These are phyloP conservation scores for Drosophila atroscutellata DNA, from an alignment of 2,888 invertebrate species.

Conservation along the genomic window DNA sequence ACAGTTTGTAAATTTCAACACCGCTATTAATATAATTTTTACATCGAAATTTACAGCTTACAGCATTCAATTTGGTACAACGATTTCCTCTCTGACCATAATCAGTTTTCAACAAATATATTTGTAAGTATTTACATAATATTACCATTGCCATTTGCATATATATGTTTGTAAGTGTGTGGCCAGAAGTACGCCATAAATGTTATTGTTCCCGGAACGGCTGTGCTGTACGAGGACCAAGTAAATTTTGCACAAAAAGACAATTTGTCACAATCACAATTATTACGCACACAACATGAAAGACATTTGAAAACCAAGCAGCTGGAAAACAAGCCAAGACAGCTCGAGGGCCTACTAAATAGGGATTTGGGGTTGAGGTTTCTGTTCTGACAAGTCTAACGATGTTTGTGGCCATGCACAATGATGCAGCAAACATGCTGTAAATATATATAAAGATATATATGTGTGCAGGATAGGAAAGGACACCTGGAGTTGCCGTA, in stretches of 20 bases:
- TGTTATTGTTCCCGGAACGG: conserved; percentile 13
- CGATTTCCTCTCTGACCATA: conserved; percentile 9
- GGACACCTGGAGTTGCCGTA: conserved; percentile 27
- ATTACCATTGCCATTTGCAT: conserved; percentile 41
- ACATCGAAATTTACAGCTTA: background rate
- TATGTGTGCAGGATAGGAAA: conserved; percentile 18
- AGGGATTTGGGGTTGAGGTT: background rate
- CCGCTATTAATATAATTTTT: background rate
- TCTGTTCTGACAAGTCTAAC: conserved; percentile 28
- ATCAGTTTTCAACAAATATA: conserved; percentile 28
- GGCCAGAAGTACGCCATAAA: conserved; percentile 43
- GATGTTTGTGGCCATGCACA: conserved; percentile 34
- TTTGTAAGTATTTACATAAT: conserved; percentile 41
- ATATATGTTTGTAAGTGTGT: conserved; percentile 30
- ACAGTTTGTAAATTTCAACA: background rate
- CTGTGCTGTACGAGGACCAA: conserved; percentile 2
- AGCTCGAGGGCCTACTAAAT: conserved; percentile 18
- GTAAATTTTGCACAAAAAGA: conserved; percentile 47
- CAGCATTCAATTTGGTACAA: background rate
- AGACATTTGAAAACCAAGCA: conserved; percentile 70
- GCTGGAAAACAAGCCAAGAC: conserved; percentile 67
- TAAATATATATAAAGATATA: background rate
- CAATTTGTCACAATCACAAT: conserved; percentile 80
- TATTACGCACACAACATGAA: conserved; percentile 68
- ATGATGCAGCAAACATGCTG: conserved; percentile 71